phyloP scores from a whole-genome alignment of 2,113 vertebrate genomes.

The Embiotoca jacksoni region DNA sequence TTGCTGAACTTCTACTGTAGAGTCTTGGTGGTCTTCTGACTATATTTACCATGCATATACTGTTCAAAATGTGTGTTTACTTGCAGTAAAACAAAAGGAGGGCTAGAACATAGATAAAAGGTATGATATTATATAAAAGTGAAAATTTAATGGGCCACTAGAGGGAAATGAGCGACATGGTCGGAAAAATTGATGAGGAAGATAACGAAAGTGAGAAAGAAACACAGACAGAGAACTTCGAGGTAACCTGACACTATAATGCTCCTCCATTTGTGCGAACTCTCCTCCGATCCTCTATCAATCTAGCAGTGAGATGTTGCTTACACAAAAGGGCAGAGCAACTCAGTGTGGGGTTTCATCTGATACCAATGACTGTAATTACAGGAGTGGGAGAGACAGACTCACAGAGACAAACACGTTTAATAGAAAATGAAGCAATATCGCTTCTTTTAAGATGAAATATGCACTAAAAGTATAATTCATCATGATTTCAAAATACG shows the following conservation, averaged over 20 bases:
- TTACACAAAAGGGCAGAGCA: conserved; percentile 68
- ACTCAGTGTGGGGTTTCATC: conserved; percentile 76
- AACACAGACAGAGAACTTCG: conserved; percentile 32
- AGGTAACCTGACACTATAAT: conserved; percentile 69
- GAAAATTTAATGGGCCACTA: conserved; percentile 12
- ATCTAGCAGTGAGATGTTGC: conserved; percentile 72
- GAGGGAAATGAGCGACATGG: conserved; percentile 17
- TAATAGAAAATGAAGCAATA: conserved; percentile 51
- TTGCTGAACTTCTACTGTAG: conserved; percentile 24
- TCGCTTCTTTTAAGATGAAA: conserved; percentile 33
- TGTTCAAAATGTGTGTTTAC: background rate
- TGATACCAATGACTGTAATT: conserved; percentile 73
- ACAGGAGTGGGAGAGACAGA: conserved; percentile 55
- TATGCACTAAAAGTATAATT: conserved; percentile 52
- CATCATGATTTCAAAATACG: conserved; percentile 40
- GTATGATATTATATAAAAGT: conserved; percentile 25
- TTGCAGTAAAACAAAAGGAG: background rate
- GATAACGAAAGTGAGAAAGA: conserved; percentile 32
- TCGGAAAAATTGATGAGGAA: conserved; percentile 28
- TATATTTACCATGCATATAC: conserved; percentile 30
- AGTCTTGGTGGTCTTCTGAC: conserved; percentile 53
- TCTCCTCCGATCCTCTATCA: conserved; percentile 67
- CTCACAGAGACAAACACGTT: conserved; percentile 22
- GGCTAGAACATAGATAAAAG: background rate
- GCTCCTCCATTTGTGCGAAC: conserved; percentile 64